A percentile compares a stretch with the other conserved stretches of the same genome.
These are phyloP conservation scores for Akabosia matsudoensis DNA, from an alignment of 1,140 invertebrate species.

Conservation along the genomic window DNA sequence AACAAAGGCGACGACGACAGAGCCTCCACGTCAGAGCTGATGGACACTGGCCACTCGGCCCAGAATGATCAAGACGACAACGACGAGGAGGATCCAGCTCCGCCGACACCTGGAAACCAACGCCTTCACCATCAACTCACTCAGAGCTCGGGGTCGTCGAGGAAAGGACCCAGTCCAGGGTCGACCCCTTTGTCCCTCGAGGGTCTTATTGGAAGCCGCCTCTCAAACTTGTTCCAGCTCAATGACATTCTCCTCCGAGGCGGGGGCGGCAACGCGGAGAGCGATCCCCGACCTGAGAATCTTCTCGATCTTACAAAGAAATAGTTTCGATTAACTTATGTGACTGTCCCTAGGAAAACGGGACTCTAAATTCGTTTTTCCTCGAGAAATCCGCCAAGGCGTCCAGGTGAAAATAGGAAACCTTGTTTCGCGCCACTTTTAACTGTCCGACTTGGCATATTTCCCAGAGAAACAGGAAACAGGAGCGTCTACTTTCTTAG, in stretches of 20 bases:
- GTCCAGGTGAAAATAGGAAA: no score
- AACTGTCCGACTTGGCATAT: no score
- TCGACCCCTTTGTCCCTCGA: not conserved
- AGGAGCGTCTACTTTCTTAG: no score
- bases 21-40: no score
- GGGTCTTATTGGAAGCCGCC: not conserved
- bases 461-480: no score
- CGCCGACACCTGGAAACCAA: not conserved
- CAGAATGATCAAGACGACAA: not conserved
- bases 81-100: not conserved
- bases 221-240: slow-evolving; percentile 1
- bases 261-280: not conserved
- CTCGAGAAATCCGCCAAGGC: no score
- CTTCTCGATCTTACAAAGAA: not conserved
- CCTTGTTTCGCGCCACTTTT: no score
- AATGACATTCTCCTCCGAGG: slow-evolving; percentile 4
- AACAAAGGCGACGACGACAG: not conserved
- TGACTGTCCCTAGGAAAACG: no score
- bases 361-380: no score
- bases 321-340: no score
- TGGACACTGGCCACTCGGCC: no score
- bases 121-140: not conserved
- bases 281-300: not conserved
- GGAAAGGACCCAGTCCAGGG: not conserved
- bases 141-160: not conserved